Conservation (phyloP, 2,113 vertebrate genomes). For the Apteryx mantelli region DNA sequence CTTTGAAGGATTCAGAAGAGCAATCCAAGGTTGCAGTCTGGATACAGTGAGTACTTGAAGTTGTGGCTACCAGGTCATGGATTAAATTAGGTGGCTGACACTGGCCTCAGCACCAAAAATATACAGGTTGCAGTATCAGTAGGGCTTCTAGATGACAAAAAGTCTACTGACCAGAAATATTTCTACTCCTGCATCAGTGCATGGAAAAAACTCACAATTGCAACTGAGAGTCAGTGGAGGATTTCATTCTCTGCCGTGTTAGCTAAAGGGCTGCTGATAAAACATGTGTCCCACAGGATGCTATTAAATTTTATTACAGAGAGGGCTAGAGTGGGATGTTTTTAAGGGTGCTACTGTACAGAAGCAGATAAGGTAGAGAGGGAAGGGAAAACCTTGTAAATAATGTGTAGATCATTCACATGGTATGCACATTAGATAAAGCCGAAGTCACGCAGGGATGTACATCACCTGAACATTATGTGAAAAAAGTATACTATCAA, state of each 20-base stretch:
- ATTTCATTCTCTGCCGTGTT: conserved; percentile 52
- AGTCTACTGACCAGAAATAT: neutral
- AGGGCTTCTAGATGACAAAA: neutral
- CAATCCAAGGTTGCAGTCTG: neutral
- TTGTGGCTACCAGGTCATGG: neutral
- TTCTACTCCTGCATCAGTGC: neutral
- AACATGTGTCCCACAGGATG: conserved; percentile 43
- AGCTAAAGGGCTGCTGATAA: conserved; percentile 55
- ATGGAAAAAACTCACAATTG: conserved; percentile 17
- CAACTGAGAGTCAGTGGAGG: neutral
- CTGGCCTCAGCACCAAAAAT: neutral
- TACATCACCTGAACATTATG: neutral
- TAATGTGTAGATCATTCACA: neutral
- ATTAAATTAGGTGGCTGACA: neutral
- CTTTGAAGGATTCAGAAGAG: neutral
- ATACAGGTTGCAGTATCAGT: neutral
- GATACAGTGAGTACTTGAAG: neutral
- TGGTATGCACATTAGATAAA: neutral
- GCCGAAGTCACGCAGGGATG: neutral
- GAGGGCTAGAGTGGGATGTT: neutral
- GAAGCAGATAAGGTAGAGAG: neutral
- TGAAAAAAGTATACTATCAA: neutral
- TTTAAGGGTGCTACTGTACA: conserved; percentile 17
- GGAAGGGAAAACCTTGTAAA: neutral
- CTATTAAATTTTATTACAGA: conserved; percentile 45